A percentile compares a stretch with the other conserved stretches of the same genome.
These are phyloP conservation scores for Aramus guarauna DNA, from an alignment of 2,113 vertebrate species.

Conservation along the genomic window DNA sequence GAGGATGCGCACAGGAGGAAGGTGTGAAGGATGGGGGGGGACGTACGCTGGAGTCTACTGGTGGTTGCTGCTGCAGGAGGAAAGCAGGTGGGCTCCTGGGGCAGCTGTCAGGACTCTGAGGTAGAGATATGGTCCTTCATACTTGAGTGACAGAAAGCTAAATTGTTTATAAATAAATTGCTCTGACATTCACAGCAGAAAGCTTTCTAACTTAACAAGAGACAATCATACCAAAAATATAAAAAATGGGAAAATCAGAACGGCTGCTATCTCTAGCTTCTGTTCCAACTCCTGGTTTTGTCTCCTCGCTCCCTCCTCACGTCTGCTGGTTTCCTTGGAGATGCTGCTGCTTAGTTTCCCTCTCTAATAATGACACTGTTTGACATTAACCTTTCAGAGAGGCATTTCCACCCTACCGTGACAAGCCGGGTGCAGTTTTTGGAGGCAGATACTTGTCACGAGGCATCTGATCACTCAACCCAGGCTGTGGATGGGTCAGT, in stretches of 20 bases:
- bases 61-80: background rate
- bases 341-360: background rate
- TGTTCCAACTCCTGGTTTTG: background rate
- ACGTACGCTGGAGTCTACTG: fast-evolving
- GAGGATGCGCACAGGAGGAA: fast-evolving
- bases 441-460: background rate
- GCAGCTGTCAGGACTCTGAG: background rate
- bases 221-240: background rate
- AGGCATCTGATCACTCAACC: background rate
- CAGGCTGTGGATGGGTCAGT: background rate
- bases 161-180: background rate
- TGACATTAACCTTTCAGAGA: background rate
- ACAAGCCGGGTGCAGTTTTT: background rate
- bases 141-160: background rate
- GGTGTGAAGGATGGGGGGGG: background rate
- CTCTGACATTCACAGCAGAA: background rate
- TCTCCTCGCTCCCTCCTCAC: background rate
- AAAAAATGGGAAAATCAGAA: background rate
- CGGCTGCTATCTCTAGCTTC: background rate
- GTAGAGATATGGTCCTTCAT: background rate
- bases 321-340: slow-evolving; percentile 6
- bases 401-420: background rate
- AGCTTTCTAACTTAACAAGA: background rate
- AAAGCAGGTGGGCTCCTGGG: background rate
- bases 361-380: background rate